Evolutionary conservation across 2,113 vertebrate genomes (phyloP).

Genomic region (Pycnonotus jocosus): DNA sequence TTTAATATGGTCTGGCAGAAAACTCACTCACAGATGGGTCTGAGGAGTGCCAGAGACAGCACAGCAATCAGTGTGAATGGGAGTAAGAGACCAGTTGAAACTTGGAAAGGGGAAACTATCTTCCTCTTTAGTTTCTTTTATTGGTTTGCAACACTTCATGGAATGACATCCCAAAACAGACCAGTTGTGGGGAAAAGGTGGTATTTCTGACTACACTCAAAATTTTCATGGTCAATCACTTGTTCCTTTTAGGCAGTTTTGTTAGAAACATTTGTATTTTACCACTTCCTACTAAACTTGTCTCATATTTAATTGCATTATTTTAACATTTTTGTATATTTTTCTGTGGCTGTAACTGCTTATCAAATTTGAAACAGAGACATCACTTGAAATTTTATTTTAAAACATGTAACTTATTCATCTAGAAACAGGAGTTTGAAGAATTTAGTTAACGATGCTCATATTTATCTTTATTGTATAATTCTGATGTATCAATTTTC

Average conservation of each 20-base stretch:
- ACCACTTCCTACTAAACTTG: not conserved
- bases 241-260: not conserved
- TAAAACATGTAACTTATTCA: not conserved
- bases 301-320: not conserved
- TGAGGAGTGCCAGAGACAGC: not conserved
- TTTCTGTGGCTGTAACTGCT: not conserved
- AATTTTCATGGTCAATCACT: not conserved
- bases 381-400: not conserved
- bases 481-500: not conserved
- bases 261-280: not conserved
- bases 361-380: not conserved
- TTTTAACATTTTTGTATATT: not conserved
- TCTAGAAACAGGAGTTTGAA: not conserved
- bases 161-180: not conserved
- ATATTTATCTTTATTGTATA: not conserved
- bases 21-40: conserved; percentile 4
- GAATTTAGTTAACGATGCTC: not conserved
- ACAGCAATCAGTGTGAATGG: not conserved
- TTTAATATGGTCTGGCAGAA: conserved; percentile 16
- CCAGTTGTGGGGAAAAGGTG: not conserved
- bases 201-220: not conserved
- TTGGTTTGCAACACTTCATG: not conserved
- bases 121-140: not conserved
- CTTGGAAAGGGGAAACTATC: not conserved
- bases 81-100: not conserved